Evolutionary conservation across 1,140 invertebrate species (phyloP).

Genomic region (Ips nitidus): DNA sequence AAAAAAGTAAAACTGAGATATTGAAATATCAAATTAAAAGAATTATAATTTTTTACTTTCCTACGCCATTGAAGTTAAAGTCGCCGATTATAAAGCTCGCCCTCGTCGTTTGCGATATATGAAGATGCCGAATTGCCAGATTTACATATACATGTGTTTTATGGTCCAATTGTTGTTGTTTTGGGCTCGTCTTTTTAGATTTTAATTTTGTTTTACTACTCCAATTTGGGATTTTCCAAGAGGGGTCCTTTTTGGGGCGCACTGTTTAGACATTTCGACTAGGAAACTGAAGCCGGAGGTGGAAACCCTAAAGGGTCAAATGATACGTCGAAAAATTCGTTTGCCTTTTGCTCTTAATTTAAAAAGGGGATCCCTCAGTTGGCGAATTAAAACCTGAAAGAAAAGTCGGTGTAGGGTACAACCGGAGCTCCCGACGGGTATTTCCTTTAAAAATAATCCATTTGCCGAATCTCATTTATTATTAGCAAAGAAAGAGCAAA

Average conservation of each 20-base stretch:
- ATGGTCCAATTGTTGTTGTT: conserved; percentile 48
- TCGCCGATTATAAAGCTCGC: conserved; percentile 42
- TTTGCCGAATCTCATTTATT: conserved; percentile 45
- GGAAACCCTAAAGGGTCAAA: conserved; percentile 15
- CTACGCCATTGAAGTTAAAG: conserved; percentile 34
- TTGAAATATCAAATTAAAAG: too few relatives aligned
- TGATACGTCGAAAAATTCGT: conserved; percentile 8
- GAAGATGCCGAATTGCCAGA: conserved; percentile 45
- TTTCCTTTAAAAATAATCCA: conserved; percentile 42
- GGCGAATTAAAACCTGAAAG: conserved; percentile 27
- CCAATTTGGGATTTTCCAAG: conserved; percentile 2
- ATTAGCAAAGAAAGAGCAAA: conserved; percentile 45
- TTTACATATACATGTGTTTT: conserved; percentile 54
- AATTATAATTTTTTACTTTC: too few relatives aligned
- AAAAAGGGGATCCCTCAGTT: conserved; percentile 22
- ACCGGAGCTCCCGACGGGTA: not conserved
- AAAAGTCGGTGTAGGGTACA: conserved; percentile 6
- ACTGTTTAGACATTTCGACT: too few relatives aligned
- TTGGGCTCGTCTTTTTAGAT: conserved; percentile 43
- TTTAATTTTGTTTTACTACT: conserved; percentile 48
- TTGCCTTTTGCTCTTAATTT: conserved; percentile 20
- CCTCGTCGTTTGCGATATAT: conserved; percentile 48
- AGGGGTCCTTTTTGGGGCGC: too few relatives aligned
- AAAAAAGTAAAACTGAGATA: not conserved
- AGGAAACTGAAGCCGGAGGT: not conserved